These are phyloP conservation scores for Koerneria pararmatus DNA, from an alignment of 2,888 invertebrate species.

Conservation along the genomic window DNA sequence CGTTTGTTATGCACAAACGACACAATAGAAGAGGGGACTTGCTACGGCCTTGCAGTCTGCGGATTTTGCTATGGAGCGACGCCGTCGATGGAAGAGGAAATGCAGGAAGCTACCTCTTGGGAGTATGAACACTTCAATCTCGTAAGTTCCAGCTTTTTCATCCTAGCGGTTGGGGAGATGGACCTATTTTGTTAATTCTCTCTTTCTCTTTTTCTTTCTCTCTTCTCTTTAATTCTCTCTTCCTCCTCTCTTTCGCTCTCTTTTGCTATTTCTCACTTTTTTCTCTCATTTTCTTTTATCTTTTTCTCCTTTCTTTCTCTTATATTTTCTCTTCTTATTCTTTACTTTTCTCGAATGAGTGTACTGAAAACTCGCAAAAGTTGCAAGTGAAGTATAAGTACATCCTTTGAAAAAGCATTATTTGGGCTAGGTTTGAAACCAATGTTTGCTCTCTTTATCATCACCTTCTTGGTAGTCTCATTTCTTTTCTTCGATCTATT, in stretches of 20 bases:
- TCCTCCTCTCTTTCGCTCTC: neutral
- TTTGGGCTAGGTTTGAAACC: no score
- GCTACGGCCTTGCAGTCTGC: neutral
- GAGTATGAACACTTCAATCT: conserved; percentile 23
- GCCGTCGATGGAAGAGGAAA: no score
- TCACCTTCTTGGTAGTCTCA: neutral
- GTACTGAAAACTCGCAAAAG: no score
- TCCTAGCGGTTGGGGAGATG: neutral
- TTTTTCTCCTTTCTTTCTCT: neutral
- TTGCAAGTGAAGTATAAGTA: no score
- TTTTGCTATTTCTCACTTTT: neutral
- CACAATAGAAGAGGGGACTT: neutral
- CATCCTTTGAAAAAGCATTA: no score
- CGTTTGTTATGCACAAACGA: neutral
- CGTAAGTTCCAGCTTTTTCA: conserved; percentile 6
- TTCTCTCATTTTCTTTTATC: neutral
- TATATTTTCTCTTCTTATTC: neutral
- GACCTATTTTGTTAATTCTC: no score
- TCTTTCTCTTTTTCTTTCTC: neutral
- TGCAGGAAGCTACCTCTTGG: neutral
- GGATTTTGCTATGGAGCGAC: conserved; percentile 22
- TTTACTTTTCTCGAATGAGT: no score
- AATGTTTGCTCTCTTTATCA: neutral
- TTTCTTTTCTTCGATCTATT: neutral
- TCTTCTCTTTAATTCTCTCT: neutral